phyloP scores from a whole-genome alignment of 2,797 vertebrate genomes.

The Clarias laeviceps region DNA sequence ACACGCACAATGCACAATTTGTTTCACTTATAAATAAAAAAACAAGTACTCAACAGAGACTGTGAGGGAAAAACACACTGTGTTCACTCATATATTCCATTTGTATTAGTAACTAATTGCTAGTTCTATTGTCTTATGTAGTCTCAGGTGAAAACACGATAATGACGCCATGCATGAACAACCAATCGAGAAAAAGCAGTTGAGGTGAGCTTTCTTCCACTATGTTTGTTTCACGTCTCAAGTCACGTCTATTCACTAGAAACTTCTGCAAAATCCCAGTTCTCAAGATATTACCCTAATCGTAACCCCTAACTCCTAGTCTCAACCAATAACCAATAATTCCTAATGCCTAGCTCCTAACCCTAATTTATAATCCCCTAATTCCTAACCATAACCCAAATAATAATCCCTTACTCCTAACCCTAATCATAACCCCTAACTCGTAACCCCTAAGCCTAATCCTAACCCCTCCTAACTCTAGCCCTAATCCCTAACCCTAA shows the following conservation, averaged over 20 bases:
- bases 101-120: neutral
- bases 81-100: neutral
- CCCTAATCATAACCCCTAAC: too few species aligned
- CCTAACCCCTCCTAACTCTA: too few species aligned
- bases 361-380: too few species aligned
- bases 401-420: too few species aligned
- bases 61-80: neutral
- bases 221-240: neutral
- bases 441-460: too few species aligned
- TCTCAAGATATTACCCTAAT: neutral
- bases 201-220: neutral
- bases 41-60: neutral
- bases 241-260: neutral
- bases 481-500: too few species aligned
- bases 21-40: neutral
- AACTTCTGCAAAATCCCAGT: neutral
- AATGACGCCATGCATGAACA: neutral
- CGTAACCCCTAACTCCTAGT: too few species aligned
- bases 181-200: neutral
- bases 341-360: too few species aligned
- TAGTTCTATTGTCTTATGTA: neutral
- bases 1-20: neutral
- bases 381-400: too few species aligned
- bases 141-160: neutral
- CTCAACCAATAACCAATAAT: too few species aligned